Evolutionary conservation across 2,797 vertebrate species (phyloP), one percentile per base, ranked within the genome.

Genomic region (Gymnodraco acuticeps): DNA sequence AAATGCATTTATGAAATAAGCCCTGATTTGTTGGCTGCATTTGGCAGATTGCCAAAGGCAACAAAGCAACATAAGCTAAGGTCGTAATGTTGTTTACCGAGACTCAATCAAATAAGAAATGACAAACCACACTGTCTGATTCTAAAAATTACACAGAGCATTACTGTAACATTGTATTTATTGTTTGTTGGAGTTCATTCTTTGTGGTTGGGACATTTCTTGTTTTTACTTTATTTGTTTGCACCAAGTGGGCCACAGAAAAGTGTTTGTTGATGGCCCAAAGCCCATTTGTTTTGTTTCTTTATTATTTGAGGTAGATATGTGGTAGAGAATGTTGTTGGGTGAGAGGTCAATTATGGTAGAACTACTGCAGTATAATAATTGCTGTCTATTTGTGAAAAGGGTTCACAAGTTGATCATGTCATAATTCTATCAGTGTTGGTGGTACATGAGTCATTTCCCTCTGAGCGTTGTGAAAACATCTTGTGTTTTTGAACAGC

Each of bases 51-150:
- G 92, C 93, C 93, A 91, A 88, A 88, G 92, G 93, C 92, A 88
- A 91, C 85, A 79, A 84, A 79, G 89, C 88, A 85, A 92, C 90
- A 91, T 92, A 92, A 90, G 83, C 90, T 88, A 89, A 89, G 92
- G 88, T 87, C 75, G 75, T 94, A 93, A 93, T 87, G 79, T 89
- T 81, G 88, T 94, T 94, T 92, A 87, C 89, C 19, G 54, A 79
- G 90, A 77, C 88, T 91, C 88, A 90, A 94, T 94, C 90, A 93
- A 91, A 93, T 94, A 90, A 94, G 86, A 93, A 92, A 94, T 94
- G 93, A 94, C 93, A 94, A 94, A 94, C 90, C 91, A 86, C 90
- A 78, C 91, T 93, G 93, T 94, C 92, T 75, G 84, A 90, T 88
- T 90, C 86, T 67, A 85, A 89, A 92, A 89, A 94, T 93, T 89